Base-by-base conservation (phyloP, 2,797 vertebrate species). In the Alcedo atthis region DNA sequence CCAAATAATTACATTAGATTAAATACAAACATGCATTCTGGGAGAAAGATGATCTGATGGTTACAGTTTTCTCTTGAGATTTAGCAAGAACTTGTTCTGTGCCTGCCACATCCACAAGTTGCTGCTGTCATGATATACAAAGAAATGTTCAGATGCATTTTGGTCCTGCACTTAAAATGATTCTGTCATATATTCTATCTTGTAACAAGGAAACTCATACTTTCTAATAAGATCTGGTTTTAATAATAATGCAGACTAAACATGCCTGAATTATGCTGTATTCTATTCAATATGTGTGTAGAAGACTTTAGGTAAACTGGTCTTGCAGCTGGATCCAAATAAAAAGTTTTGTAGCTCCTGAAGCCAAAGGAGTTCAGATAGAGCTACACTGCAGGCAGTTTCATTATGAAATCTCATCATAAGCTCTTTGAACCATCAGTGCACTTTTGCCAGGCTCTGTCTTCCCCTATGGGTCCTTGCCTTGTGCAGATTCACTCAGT, bases 391-490 rank as follows among this genome's bases (percentile, higher is more conserved):
- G 55, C 43, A 45, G 68, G 48, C 0, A 0, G 18, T 80, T 80
- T 53, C 30, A 67, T 32, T 20, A 19, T 0, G 0, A 73, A 76
- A 67, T 16, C 19, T 45, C 0, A 0, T 28, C 51, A 20, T 1
- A 4, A 77, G 43, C 59, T 79, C 40, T 68, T 55, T 45, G 55
- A 84, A 28, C 6, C 24, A 7, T 5, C 45, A 18, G 21, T 0
- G 1, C 8, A 1, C 25, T 35, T 81, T 46, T 61, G 14, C n/a
- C 58, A 55, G n/a, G 20, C n/a, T 79, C 59, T 37, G 13, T 28
- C 70, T 68, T 69, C 17, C 32, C 28, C 11, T 0, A 0, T 2
- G 3, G 30, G 12, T 30, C 20, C 40, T 66, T 62, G n/a, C 33
- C 42, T 16, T 6, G 33, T 4, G 9, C 9, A 12, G 35, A 24